phyloP scores from a whole-genome alignment of 2,113 vertebrate species.

The Zosterops japonicus region DNA sequence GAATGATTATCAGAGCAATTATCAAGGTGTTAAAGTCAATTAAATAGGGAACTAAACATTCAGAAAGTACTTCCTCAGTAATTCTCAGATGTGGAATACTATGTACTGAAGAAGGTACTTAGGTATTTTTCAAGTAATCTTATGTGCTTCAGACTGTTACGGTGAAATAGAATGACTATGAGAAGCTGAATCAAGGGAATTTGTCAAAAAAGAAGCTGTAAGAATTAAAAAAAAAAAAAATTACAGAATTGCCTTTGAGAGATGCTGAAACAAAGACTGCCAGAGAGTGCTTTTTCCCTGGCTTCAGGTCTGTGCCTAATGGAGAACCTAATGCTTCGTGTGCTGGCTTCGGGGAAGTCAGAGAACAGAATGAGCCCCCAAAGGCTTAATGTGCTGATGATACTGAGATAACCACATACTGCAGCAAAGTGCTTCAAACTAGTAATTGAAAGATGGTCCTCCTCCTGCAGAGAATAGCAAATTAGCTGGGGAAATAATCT shows the following conservation, averaged over 20 bases:
- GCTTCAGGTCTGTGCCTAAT: background rate
- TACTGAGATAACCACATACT: background rate
- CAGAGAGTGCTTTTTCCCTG: background rate
- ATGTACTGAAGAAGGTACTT: background rate
- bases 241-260: background rate
- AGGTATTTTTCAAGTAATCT: background rate
- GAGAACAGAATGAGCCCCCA: background rate
- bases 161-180: background rate
- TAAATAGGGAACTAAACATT: background rate
- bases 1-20: background rate
- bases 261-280: background rate
- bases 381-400: background rate
- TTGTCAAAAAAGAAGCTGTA: background rate
- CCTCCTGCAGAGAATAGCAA: background rate
- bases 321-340: background rate
- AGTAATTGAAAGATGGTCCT: background rate
- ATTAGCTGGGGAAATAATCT: background rate
- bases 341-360: slow-evolving; percentile 10
- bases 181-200: background rate
- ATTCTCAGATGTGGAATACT: background rate
- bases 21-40: background rate
- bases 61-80: background rate
- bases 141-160: background rate
- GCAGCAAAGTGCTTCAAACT: background rate
- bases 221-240: background rate